A percentile compares a stretch with the other conserved stretches of the same genome.
phyloP scores from a whole-genome alignment of 2,888 invertebrate genomes.

The Diadromus collaris region DNA sequence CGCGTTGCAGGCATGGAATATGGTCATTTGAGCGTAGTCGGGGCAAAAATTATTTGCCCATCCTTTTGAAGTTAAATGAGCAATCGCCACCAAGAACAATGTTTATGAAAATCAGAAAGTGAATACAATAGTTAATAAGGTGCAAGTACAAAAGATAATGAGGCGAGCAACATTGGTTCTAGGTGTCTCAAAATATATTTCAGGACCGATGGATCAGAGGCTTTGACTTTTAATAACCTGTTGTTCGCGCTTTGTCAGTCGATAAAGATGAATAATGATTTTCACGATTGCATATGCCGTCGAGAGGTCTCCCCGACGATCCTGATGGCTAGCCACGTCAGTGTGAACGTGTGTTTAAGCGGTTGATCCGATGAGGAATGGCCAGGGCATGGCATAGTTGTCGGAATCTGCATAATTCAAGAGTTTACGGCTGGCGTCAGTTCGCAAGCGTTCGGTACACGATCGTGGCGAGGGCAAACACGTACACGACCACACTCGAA shows the following conservation, averaged over 20 bases:
- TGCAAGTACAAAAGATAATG: too few species aligned
- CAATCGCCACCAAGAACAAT: neutral
- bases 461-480: constrained; percentile 52
- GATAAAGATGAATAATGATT: neutral
- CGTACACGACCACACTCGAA: constrained; percentile 14
- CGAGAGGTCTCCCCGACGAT: neutral
- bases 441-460: constrained; percentile 29
- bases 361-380: constrained; percentile 31
- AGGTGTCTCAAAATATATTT: too few species aligned
- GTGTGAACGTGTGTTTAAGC: neutral
- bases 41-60: neutral
- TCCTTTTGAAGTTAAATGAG: too few species aligned
- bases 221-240: neutral
- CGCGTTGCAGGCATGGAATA: too few species aligned
- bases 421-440: constrained; percentile 51
- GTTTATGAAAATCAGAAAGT: neutral
- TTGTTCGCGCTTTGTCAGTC: neutral
- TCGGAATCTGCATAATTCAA: constrained; percentile 57
- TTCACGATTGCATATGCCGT: neutral
- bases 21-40: too few species aligned
- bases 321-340: neutral
- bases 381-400: constrained; percentile 6
- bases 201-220: too few species aligned
- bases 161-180: too few species aligned
- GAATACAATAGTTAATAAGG: too few species aligned